These are phyloP conservation scores for Calyptommatus sinebrachiatus DNA, from an alignment of 2,113 vertebrate genomes.

Conservation along the genomic window DNA sequence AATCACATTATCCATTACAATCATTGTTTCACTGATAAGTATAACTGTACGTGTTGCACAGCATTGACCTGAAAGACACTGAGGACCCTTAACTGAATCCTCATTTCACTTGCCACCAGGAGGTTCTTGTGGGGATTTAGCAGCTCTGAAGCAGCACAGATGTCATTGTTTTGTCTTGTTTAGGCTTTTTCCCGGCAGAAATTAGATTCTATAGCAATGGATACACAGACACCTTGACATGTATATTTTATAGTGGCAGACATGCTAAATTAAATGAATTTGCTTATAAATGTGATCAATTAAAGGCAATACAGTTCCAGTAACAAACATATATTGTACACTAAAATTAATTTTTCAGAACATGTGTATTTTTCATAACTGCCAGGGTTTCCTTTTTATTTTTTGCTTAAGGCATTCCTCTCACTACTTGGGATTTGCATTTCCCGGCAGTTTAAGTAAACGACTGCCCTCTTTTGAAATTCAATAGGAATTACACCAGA, in stretches of 20 bases:
- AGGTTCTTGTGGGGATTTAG: background rate
- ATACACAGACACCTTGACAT: background rate
- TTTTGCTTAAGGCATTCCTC: slow-evolving; percentile 50
- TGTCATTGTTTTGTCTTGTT: no score
- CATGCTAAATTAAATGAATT: slow-evolving; percentile 5
- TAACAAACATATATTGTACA: slow-evolving; percentile 22
- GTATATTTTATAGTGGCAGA: background rate
- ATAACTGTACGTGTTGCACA: background rate
- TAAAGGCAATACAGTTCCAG: slow-evolving; percentile 13
- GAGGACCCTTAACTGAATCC: no score
- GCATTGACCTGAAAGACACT: background rate
- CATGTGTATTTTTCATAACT: background rate
- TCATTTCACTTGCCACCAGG: background rate
- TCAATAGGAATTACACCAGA: slow-evolving; percentile 55
- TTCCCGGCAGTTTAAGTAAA: slow-evolving; percentile 61
- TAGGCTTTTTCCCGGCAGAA: background rate
- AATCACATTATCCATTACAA: background rate
- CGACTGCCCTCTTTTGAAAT: slow-evolving; percentile 80
- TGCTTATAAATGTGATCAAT: background rate
- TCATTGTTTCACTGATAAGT: background rate
- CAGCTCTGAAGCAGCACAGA: background rate
- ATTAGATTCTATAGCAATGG: slow-evolving; percentile 7
- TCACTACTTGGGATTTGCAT: background rate
- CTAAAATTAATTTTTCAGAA: slow-evolving; percentile 19
- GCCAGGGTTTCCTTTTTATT: background rate